These are phyloP conservation scores for Periophthalmus modestus DNA, from an alignment of 2,113 vertebrate genomes.

Conservation along the genomic window DNA sequence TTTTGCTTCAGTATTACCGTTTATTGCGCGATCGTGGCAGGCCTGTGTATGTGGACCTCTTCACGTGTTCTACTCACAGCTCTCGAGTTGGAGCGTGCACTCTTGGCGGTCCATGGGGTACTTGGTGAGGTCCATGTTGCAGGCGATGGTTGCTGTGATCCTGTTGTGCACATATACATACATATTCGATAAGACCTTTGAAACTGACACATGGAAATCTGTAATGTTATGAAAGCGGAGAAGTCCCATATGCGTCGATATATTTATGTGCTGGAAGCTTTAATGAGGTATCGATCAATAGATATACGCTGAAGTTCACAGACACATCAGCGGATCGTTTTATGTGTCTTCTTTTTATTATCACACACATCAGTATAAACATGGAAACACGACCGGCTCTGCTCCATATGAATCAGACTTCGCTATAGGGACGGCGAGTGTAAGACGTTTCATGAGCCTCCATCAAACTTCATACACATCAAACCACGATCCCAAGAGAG, in stretches of 20 bases:
- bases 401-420: not conserved
- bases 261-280: not conserved
- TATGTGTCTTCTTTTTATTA: not conserved
- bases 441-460: not conserved
- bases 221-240: slow-evolving; percentile 8
- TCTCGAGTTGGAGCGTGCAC: slow-evolving; percentile 91
- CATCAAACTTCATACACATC: not conserved
- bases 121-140: slow-evolving; percentile 92
- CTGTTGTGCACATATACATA: slow-evolving; percentile 59
- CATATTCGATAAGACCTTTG: not conserved
- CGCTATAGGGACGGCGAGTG: not conserved
- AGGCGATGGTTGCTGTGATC: slow-evolving; percentile 88
- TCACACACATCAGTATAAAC: not conserved
- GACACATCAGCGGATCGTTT: not conserved
- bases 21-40: no score
- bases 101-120: slow-evolving; percentile 93
- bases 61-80: slow-evolving; percentile 80
- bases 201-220: not conserved
- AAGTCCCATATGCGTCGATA: slow-evolving; percentile 6
- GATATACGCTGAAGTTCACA: not conserved
- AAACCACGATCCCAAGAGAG: not conserved
- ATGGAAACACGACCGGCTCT: not conserved
- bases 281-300: slow-evolving; percentile 2
- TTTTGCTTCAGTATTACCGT: no score
- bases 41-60: slow-evolving; percentile 17